A percentile compares a stretch with the other conserved stretches of the same genome.
Evolutionary conservation across 2,797 vertebrate genomes (phyloP).

Genomic region (Sebastiscus tertius): DNA sequence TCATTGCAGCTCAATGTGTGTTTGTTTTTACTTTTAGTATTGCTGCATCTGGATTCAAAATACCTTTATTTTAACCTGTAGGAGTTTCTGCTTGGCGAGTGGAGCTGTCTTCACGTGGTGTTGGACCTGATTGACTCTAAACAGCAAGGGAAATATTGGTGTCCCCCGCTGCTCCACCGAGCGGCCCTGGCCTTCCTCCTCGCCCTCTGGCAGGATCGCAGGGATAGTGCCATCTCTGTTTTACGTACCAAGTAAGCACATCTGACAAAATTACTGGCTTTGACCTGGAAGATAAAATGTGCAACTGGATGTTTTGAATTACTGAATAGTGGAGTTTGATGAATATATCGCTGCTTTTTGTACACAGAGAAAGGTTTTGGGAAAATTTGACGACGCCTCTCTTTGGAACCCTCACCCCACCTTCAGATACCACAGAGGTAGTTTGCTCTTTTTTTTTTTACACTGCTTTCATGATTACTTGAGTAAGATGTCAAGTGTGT

Average conservation of each 20-base stretch:
- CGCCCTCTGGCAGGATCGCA: conserved; percentile 96
- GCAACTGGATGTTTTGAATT: background rate
- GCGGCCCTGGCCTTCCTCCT: conserved; percentile 95
- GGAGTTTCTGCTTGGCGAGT: conserved; percentile 94
- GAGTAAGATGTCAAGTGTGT: background rate
- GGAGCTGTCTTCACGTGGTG: conserved; percentile 96
- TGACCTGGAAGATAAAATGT: background rate
- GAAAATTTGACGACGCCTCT: conserved; percentile 93
- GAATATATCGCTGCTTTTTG: background rate
- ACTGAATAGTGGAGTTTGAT: background rate
- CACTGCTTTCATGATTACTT: background rate
- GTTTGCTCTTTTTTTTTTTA: background rate
- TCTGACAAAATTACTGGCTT: no score
- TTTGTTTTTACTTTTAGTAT: background rate
- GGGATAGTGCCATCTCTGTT: conserved; percentile 96
- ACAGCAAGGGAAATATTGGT: conserved; percentile 94
- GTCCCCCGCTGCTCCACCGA: conserved; percentile 92
- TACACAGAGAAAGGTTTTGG: conserved; percentile 93
- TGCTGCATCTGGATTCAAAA: background rate
- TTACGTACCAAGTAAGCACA: conserved; percentile 91
- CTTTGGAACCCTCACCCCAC: conserved; percentile 89
- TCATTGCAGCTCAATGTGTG: background rate
- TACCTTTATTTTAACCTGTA: conserved; percentile 42
- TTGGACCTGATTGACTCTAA: conserved; percentile 93
- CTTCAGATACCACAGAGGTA: conserved; percentile 96